Percentiles rank a stretch among this genome's conserved stretches.
Conservation (phyloP, 2,113 vertebrate genomes). For the Cinclus mexicanus region DNA sequence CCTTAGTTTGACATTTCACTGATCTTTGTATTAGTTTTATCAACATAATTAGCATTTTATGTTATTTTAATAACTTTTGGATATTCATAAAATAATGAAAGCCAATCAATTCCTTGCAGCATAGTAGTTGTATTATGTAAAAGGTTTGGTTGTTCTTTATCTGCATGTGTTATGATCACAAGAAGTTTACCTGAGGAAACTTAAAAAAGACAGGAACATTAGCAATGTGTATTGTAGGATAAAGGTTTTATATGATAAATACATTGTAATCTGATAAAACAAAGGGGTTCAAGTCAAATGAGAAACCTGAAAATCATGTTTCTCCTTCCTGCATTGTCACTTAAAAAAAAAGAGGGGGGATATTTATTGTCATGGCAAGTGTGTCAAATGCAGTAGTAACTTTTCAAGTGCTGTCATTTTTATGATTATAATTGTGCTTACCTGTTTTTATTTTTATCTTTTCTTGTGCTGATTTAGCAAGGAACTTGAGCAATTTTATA, state of each 20-base stretch:
- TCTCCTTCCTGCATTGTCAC: neutral
- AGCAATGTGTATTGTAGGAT: neutral
- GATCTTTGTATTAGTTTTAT: neutral
- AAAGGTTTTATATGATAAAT: neutral
- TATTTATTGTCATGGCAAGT: neutral
- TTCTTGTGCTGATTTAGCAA: neutral
- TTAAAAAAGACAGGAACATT: neutral
- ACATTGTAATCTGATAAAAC: neutral
- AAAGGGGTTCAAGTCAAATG: neutral
- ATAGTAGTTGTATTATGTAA: neutral
- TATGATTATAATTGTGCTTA: neutral
- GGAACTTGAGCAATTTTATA: neutral
- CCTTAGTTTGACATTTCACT: neutral
- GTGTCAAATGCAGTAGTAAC: neutral
- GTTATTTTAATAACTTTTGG: neutral
- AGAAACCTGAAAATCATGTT: neutral
- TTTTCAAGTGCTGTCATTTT: neutral
- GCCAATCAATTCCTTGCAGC: neutral
- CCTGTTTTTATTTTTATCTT: neutral
- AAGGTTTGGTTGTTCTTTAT: neutral
- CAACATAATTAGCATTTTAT: neutral
- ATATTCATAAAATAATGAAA: neutral
- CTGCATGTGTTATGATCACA: neutral
- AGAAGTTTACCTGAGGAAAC: neutral
- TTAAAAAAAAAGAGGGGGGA: neutral